A percentile compares a stretch with the other conserved stretches of the same genome.
Conservation (phyloP, 2,797 vertebrate species). For the Okamejei kenojei region DNA sequence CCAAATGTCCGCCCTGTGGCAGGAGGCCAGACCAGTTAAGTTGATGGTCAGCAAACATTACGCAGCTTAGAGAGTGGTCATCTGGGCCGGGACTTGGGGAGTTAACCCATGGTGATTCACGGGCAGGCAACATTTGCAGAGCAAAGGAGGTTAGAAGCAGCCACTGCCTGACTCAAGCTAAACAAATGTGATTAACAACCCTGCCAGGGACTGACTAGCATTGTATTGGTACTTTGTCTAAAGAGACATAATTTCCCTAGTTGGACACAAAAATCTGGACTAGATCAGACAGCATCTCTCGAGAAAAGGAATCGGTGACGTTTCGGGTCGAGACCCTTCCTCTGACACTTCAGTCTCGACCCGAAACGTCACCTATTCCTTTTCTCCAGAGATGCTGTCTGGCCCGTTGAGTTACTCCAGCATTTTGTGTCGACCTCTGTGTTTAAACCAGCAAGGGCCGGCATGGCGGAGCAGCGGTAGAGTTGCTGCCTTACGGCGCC, state of each 20-base stretch:
- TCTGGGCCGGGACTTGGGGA: conserved; percentile 24
- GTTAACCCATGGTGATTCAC: conserved; percentile 42
- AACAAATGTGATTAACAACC: conserved; percentile 45
- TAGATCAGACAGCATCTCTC: too few species aligned
- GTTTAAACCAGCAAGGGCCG: too few species aligned
- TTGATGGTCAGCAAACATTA: conserved; percentile 37
- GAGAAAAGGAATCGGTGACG: too few species aligned
- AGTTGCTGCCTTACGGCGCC: too few species aligned
- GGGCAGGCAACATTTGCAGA: conserved; percentile 44
- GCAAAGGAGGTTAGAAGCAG: conserved; percentile 40
- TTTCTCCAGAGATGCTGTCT: too few species aligned
- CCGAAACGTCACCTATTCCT: too few species aligned
- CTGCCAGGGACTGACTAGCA: conserved; percentile 41
- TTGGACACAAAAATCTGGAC: too few species aligned
- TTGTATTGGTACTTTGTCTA: conserved; percentile 51
- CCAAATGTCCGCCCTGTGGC: conserved; percentile 39
- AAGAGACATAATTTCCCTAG: conserved; percentile 49
- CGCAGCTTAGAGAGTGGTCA: conserved; percentile 25
- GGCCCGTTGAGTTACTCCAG: too few species aligned
- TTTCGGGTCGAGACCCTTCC: too few species aligned
- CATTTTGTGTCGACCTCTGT: too few species aligned
- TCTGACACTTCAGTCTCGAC: too few species aligned
- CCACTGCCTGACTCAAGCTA: conserved; percentile 45
- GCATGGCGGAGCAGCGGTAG: too few species aligned
- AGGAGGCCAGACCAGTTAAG: conserved; percentile 40